These are phyloP conservation scores for Hemaris fuciformis DNA, from an alignment of 2,888 invertebrate genomes.

Conservation along the genomic window DNA sequence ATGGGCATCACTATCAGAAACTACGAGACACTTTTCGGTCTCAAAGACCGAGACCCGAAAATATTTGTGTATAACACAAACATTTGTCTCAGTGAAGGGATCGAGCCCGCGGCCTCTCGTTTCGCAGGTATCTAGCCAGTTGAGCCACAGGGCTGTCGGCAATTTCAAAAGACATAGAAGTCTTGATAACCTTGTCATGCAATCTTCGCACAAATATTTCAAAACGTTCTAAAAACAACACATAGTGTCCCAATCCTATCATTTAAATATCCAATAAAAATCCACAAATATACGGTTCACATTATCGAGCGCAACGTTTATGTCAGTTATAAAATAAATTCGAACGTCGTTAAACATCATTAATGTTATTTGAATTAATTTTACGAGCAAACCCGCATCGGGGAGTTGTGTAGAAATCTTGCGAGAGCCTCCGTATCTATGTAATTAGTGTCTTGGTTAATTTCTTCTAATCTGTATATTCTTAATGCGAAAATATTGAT, in stretches of 20 bases:
- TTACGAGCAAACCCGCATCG: conserved; percentile 63
- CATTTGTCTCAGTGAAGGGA: no score
- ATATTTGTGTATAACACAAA: no score
- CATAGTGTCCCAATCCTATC: background rate
- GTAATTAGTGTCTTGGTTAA: conserved; percentile 8
- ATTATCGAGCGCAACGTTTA: conserved; percentile 5
- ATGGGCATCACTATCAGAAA: no score
- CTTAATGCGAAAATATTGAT: no score
- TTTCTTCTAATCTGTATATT: no score
- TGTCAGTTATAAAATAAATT: conserved; percentile 33
- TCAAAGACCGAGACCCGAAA: no score
- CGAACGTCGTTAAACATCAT: conserved; percentile 57
- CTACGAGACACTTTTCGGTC: no score
- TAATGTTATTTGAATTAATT: conserved; percentile 58
- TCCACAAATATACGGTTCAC: conserved; percentile 2
- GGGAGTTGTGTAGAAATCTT: conserved; percentile 4
- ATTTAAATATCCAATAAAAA: conserved; percentile 5
- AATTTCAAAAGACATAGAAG: no score
- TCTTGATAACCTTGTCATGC: no score
- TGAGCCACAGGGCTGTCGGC: no score
- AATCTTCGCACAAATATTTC: background rate
- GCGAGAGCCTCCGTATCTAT: background rate
- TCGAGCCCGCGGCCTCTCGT: no score
- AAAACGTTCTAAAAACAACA: background rate
- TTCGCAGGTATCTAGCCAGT: no score